Evolutionary conservation across 1,140 invertebrate species (phyloP).

Genomic region (Papilio polytes): DNA sequence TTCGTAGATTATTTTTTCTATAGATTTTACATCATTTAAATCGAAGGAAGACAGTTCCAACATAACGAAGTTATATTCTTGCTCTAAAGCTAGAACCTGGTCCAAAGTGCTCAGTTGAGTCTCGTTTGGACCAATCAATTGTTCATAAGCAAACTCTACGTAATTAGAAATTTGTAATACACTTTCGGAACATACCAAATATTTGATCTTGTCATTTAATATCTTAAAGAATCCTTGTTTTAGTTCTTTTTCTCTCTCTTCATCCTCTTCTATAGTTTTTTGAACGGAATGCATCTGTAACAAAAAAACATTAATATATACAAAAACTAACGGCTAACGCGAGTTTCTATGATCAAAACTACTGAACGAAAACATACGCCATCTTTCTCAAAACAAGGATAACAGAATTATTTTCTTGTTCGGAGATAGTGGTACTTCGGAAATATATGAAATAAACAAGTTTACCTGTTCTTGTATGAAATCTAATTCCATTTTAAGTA

Average conservation of each 20-base stretch:
- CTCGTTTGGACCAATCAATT: constrained; percentile 83
- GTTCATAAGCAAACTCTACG: constrained; percentile 87
- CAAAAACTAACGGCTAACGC: not conserved
- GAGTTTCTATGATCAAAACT: too few species aligned
- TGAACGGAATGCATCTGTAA: constrained; percentile 70
- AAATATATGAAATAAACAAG: constrained; percentile 36
- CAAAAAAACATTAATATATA: constrained; percentile 25
- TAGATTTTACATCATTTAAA: constrained; percentile 81
- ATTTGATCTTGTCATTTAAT: constrained; percentile 64
- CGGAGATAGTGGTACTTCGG: too few species aligned
- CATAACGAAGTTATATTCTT: constrained; percentile 84
- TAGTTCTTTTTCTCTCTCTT: constrained; percentile 65
- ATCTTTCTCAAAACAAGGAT: not conserved
- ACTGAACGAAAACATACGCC: too few species aligned
- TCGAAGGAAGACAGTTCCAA: constrained; percentile 85
- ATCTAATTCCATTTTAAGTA: constrained; percentile 61
- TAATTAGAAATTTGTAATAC: constrained; percentile 85
- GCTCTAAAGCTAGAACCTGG: constrained; percentile 86
- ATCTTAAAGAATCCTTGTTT: constrained; percentile 49
- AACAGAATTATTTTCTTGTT: too few species aligned
- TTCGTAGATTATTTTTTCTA: constrained; percentile 85
- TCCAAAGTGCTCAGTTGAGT: constrained; percentile 83
- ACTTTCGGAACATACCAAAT: constrained; percentile 83
- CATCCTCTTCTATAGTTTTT: constrained; percentile 62
- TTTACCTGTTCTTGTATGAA: constrained; percentile 69